Conservation (phyloP, 2,113 vertebrate species). For the Anser cygnoides region DNA sequence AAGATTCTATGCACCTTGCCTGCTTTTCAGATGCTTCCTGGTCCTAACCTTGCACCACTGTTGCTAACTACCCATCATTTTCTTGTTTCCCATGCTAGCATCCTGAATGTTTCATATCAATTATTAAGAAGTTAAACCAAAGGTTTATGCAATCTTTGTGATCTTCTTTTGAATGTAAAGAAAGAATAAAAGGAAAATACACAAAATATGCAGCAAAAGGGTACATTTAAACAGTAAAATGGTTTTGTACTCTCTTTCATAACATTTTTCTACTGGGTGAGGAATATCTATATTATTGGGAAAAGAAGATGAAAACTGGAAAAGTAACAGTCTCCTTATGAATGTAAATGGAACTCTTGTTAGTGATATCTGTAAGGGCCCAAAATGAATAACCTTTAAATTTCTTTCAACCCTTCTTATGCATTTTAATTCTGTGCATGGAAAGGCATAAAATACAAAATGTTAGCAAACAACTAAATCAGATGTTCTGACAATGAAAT, state of each 20-base stretch:
- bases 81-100: background rate
- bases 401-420: background rate
- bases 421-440: background rate
- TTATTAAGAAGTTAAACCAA: background rate
- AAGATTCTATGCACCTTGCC: background rate
- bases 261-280: background rate
- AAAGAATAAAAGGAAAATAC: background rate
- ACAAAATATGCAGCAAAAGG: background rate
- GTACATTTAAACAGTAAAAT: background rate
- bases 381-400: background rate
- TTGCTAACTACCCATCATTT: background rate
- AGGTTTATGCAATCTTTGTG: background rate
- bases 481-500: background rate
- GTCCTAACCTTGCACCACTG: background rate
- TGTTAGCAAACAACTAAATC: background rate
- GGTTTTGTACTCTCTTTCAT: background rate
- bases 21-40: background rate
- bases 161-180: background rate
- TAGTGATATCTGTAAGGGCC: background rate
- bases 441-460: background rate
- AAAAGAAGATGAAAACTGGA: background rate
- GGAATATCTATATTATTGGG: background rate
- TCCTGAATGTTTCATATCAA: background rate
- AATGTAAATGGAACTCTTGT: background rate
- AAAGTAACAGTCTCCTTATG: background rate